Evolutionary conservation across 2,797 vertebrate genomes (phyloP).

Genomic region (Pteropus rufus): DNA sequence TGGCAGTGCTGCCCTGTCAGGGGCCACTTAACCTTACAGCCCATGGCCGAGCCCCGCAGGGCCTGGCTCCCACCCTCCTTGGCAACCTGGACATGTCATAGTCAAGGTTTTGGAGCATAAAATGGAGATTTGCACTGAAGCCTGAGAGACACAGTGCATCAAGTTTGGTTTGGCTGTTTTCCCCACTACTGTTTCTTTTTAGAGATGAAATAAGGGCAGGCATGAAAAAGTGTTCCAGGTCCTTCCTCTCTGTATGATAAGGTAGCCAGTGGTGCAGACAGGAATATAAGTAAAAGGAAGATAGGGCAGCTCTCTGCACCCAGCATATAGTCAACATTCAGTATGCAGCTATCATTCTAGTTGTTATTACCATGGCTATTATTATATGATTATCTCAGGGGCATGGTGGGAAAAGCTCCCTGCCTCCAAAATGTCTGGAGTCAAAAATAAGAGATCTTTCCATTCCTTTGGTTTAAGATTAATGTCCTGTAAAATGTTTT

Average conservation of each 20-base stretch:
- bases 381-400: constrained; percentile 26
- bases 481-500: constrained; percentile 43
- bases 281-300: constrained; percentile 32
- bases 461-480: constrained; percentile 40
- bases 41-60: neutral
- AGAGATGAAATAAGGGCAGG: constrained; percentile 62
- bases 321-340: neutral
- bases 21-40: constrained; percentile 15
- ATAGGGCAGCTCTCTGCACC: neutral
- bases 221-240: constrained; percentile 51
- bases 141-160: neutral
- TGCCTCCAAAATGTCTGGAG: neutral
- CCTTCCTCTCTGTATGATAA: neutral
- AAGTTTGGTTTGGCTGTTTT: constrained; percentile 45
- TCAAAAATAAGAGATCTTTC: neutral
- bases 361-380: neutral
- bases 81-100: neutral
- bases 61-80: neutral
- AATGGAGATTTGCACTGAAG: constrained; percentile 10
- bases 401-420: neutral
- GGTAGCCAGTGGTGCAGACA: neutral
- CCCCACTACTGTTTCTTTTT: constrained; percentile 61
- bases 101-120: neutral
- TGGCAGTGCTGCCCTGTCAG: neutral
- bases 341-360: neutral